Evolutionary conservation across 2,888 invertebrate species (phyloP), one percentile per base, ranked within the genome.

Genomic region (Yponomeuta sedellus): DNA sequence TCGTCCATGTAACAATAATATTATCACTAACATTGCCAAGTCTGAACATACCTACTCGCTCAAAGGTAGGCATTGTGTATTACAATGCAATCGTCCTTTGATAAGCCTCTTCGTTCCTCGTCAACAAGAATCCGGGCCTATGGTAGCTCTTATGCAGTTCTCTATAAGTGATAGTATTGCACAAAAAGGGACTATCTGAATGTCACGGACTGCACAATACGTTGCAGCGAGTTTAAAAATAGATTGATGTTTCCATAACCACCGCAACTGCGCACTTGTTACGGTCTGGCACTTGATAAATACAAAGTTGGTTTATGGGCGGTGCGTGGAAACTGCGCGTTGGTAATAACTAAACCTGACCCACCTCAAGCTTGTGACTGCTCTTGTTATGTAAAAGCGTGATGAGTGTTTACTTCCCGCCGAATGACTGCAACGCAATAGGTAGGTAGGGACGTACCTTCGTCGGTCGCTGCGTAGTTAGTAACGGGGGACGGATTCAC

Each of bases 191-290:
- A 20, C 59, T 22, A 59, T 22, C 20, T n/a, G 16, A 20, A 19
- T 19, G 59, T 59, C 20, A 25, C n/a, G 12, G 62, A 16, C 20
- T 10, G 5, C 8, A 25, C 25, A 25, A 39, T 59, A 59, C 22
- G 59, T 22, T 59, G 59, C 59, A 22, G 59, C 10, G 12, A 22
- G 59, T 59, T 4, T 16, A 61, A 25, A n/a, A 28, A 61, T 28
- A 63, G 40, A 63, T 63, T 40, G 44, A 63, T 44, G 63, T 44
- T 63, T 63, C 44, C 63, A 44, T 63, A 63, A 52, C 44, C 39
- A 34, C 22, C 44, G 22, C 44, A 44, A 63, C 63, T 63, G 63
- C 63, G 63, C 22, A 19, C 22, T 44, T 44, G 63, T 63, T 44
- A 63, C 22, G 40, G 63, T 25, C 44, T 16, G 5, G 16, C 44